Evolutionary conservation across 2,888 invertebrate species (phyloP), one percentile per base, ranked within the genome.

Genomic region (Oxystoma pomonae): DNA sequence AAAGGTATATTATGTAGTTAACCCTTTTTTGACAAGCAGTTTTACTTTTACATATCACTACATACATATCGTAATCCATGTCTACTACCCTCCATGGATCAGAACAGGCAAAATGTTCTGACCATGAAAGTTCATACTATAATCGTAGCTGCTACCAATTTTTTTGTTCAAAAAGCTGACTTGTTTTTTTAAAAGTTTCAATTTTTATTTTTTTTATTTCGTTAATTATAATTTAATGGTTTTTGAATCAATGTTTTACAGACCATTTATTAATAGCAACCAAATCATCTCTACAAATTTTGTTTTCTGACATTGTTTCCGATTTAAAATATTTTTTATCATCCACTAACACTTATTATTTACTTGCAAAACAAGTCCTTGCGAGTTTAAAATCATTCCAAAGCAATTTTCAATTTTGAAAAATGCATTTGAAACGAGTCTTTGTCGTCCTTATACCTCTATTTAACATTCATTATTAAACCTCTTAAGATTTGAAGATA

Each of bases 291-390:
- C 72, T 73, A 73, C 72, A 75, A 71, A 72, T 73, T 75, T 65
- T 64, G 67, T 69, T 70, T 69, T 70, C 72, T 71, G 73, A 63
- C n/a, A 65, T 58, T 63, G 20, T 51, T 55, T 65, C 62, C 70
- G 70, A 70, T 72, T 72, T 77, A 75, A 77, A 76, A 77, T 75
- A 76, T 66, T 76, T 76, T 77, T 77, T 75, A 75, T 75, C 76
- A 74, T 76, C 73, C 76, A 77, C 78, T 77, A 77, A 78, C 78
- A 77, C 77, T 76, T 77, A 77, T 72, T 68, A 74, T 68, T 68
- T 74, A 74, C 66, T 71, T 72, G 72, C 71, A 74, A 75, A 74
- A 74, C 71, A 50, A 12, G 12, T 35, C 35, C 35, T n/a, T n/a
- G 63, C 64, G 22, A 17, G 19, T 18, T 19, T 22, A 22, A 18